phyloP scores from a whole-genome alignment of 2,113 vertebrate genomes.

The Halichoeres trimaculatus region DNA sequence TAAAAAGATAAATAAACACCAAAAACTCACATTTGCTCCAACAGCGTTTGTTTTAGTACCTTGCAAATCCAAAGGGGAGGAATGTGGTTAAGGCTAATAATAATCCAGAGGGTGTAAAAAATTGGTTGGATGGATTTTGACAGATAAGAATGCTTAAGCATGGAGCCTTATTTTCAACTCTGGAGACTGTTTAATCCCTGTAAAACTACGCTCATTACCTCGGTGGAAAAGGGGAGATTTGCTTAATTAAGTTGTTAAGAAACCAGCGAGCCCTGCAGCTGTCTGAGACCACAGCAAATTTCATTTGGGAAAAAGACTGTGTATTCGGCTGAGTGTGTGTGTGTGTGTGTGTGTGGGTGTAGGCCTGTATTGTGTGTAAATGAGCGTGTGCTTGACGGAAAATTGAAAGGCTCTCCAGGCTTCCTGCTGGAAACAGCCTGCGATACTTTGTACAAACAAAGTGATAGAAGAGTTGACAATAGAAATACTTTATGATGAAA shows the following conservation, averaged over 20 bases:
- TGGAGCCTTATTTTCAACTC: constrained; percentile 59
- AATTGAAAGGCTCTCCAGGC: constrained; percentile 1
- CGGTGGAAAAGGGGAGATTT: constrained; percentile 67
- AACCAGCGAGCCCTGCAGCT: constrained; percentile 73
- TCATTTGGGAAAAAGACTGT: constrained; percentile 32
- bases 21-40: constrained; percentile 10
- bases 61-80: constrained; percentile 36
- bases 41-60: constrained; percentile 32
- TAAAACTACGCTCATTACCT: constrained; percentile 74
- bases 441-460: neutral
- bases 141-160: constrained; percentile 58
- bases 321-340: constrained; percentile 32
- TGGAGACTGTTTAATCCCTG: constrained; percentile 72
- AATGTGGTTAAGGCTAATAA: constrained; percentile 32
- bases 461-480: neutral
- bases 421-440: neutral
- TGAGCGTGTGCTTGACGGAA: neutral
- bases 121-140: constrained; percentile 48
- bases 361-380: neutral
- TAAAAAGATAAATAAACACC: neutral
- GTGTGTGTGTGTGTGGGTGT: constrained; percentile 27
- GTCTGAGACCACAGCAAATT: constrained; percentile 60
- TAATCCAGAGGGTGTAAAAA: constrained; percentile 47
- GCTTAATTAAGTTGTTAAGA: constrained; percentile 79
- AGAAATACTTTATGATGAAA: neutral